Conservation (phyloP, 2,888 invertebrate species). For the Aelia acuminata region DNA sequence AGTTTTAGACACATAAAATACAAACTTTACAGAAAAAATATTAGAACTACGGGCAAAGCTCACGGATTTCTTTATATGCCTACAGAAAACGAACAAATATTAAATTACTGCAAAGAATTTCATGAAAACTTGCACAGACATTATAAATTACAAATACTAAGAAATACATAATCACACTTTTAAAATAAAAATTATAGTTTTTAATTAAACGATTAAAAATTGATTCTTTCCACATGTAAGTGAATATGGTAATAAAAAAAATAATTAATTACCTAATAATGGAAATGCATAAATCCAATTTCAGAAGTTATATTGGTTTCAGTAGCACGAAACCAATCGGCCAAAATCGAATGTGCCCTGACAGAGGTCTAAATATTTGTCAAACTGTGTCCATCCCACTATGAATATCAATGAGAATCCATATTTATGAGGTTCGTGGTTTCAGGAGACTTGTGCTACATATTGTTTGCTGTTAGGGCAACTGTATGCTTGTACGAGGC, state of each 20-base stretch:
- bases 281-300: conserved; percentile 24
- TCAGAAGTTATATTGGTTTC: conserved; percentile 38
- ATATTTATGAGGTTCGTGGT: conserved; percentile 51
- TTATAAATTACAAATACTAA: too few relatives aligned
- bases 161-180: too few relatives aligned
- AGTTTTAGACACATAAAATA: too few relatives aligned
- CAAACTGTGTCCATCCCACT: conserved; percentile 50
- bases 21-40: too few relatives aligned
- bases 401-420: conserved; percentile 54
- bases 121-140: too few relatives aligned
- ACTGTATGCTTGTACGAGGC: background rate
- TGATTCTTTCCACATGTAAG: background rate
- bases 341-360: conserved; percentile 32
- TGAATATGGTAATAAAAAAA: background rate
- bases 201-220: background rate
- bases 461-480: conserved; percentile 23
- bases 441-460: conserved; percentile 39
- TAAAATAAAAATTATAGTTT: too few relatives aligned
- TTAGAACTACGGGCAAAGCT: too few relatives aligned
- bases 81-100: too few relatives aligned
- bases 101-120: too few relatives aligned
- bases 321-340: conserved; percentile 6
- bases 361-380: conserved; percentile 48
- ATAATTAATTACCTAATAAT: background rate
- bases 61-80: too few relatives aligned